Evolutionary conservation across 2,888 invertebrate species (phyloP).

Genomic region (Spilarctia lutea): DNA sequence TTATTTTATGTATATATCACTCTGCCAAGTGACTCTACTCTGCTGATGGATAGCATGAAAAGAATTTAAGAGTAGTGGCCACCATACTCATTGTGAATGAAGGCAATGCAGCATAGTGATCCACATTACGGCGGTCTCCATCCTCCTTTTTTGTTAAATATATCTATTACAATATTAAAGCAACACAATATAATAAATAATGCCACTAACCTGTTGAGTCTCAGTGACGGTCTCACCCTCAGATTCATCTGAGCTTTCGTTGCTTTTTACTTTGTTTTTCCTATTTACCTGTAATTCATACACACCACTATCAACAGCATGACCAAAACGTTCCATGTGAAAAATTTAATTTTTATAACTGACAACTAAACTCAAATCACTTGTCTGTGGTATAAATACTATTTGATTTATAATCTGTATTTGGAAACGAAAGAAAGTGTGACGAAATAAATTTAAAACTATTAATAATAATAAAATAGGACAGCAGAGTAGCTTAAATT

Average conservation of each 20-base stretch:
- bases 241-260: conserved; percentile 84
- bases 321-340: background rate
- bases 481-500: background rate
- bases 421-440: too few species aligned
- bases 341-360: background rate
- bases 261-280: conserved; percentile 79
- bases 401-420: background rate
- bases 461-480: background rate
- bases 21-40: too few species aligned
- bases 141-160: background rate
- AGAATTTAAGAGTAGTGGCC: too few species aligned
- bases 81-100: too few species aligned
- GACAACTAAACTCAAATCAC: background rate
- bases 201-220: conserved; percentile 80
- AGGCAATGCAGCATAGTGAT: too few species aligned
- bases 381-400: background rate
- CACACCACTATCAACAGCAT: conserved; percentile 35
- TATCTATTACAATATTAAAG: background rate
- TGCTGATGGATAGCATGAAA: too few species aligned
- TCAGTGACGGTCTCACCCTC: conserved; percentile 82
- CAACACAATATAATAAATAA: conserved; percentile 3
- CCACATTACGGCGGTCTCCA: too few species aligned
- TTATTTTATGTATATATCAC: too few species aligned
- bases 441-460: background rate
- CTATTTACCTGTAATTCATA: conserved; percentile 77